phyloP scores from a whole-genome alignment of 2,797 vertebrate species.

The Chloroceryle inda region DNA sequence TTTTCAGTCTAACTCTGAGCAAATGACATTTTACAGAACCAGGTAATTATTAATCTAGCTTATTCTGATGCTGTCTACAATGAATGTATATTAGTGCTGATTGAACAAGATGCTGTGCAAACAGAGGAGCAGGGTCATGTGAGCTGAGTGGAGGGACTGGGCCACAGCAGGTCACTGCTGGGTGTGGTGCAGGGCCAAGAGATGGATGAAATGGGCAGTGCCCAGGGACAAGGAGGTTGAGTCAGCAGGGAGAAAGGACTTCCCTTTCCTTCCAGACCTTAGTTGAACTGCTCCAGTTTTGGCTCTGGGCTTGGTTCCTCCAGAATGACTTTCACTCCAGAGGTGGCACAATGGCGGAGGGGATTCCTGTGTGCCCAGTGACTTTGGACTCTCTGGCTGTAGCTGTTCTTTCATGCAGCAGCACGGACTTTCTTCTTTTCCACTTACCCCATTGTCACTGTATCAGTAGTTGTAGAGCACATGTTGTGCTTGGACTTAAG shows the following conservation, averaged over 20 bases:
- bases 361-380: neutral
- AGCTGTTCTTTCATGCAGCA: neutral
- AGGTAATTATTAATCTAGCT: neutral
- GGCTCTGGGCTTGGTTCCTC: neutral
- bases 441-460: fast-evolving
- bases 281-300: neutral
- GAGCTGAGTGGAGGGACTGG: fast-evolving
- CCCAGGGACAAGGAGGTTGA: neutral
- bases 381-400: neutral
- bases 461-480: neutral
- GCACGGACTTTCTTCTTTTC: neutral
- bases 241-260: neutral
- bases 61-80: neutral
- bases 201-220: fast-evolving
- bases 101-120: neutral
- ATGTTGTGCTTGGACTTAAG: fast-evolving
- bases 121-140: fast-evolving
- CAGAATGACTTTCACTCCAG: neutral
- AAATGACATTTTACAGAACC: neutral
- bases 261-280: neutral
- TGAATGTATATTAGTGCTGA: neutral
- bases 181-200: fast-evolving
- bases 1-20: neutral
- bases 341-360: neutral
- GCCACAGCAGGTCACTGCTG: neutral